Base-by-base conservation (phyloP, 2,888 invertebrate species). In the Tinea trinotella region DNA sequence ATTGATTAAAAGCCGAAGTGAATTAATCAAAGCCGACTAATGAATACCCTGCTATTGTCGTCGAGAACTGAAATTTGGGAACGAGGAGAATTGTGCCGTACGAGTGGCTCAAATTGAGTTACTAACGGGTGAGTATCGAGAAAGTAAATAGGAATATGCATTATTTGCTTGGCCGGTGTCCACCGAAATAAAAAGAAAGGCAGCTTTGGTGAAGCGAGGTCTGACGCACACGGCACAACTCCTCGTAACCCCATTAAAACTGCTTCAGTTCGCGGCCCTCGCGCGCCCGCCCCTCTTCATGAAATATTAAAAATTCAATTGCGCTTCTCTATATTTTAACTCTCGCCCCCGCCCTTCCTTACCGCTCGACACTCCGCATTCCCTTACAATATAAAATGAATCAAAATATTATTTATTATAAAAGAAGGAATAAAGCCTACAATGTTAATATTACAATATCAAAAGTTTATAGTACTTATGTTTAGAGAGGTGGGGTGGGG, bases 241-340 rank as follows among this genome's bases (percentile, higher is more conserved):
- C 57, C 49, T 55, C 66, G 70, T 76, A 79, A 79, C 82, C 78
- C 84, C 79, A 83, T 84, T 83, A 80, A 77, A 77, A 77, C 73
- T 73, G 78, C 77, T 79, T 68, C 72, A 70, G 70, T 72, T 70
- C 59, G n/a, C 52, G 55, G 30, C 58, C 52, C 54, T 49, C n/a
- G 24, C 52, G 61, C 61, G 58, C 60, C 40, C 58, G 36, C 64
- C 68, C 59, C 66, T 60, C 70, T 84, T 84, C 86, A 83, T 85
- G 81, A 83, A 85, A 87, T 85, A 86, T 87, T 85, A 84, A 85
- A 86, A 84, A 85, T 84, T 84, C 83, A 84, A 84, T 85, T 83
- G 86, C 83, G 81, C 80, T 83, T 80, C 85, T 85, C 83, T 86
- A 84, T 87, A 86, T 85, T 84, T 83, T 81, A 80, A 78, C 81